Evolutionary conservation across 2,113 vertebrate genomes (phyloP), one percentile per base, ranked within the genome.

Genomic region (Rhinoptilus africanus): DNA sequence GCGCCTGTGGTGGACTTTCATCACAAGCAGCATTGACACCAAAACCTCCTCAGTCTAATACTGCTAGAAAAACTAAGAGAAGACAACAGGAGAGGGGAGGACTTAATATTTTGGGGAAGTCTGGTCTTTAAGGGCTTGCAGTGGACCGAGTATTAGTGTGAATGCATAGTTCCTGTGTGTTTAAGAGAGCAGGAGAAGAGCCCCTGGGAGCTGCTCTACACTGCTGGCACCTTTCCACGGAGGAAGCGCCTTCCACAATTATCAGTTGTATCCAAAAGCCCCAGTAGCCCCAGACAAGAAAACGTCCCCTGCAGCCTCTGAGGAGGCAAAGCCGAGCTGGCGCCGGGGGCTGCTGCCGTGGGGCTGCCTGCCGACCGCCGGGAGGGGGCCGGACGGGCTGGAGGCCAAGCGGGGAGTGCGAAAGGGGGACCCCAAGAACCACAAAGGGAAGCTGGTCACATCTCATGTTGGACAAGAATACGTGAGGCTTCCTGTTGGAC

Each of bases 371-470:
- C 19, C 18, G 35, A 12, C n/a, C 0, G 2, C 34, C 12, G 7
- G 35, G 48, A 67, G 28, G 41, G 15, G 54, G 19, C 30, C 2
- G 0, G 27, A 6, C 24, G 23, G 23, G 28, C 20, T 2, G 1
- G 67, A 1, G 1, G 57, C 37, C 1, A 0, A 35, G 48, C 0
- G 0, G 39, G 35, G 26, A 43, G 32, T 14, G 39, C 0, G 0
- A 26, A 14, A 83, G 41, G 35, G 27, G 20, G 16, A 66, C n/a
- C 45, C 27, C 5, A 27, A 41, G 57, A 39, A 43, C 51, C 20
- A 30, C 30, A 53, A 13, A 60, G 39, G 51, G 50, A 13, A 71
- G 13, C 14, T 37, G 45, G n/a, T 64, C 45, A 23, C 32, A 37
- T 5, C 39, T 30, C 17, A 16, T 24, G 26, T 6, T 62, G 28